Percentiles rank a stretch among this genome's conserved stretches.
These are phyloP conservation scores for Catharus ustulatus DNA, from an alignment of 2,797 vertebrate genomes.

Conservation along the genomic window DNA sequence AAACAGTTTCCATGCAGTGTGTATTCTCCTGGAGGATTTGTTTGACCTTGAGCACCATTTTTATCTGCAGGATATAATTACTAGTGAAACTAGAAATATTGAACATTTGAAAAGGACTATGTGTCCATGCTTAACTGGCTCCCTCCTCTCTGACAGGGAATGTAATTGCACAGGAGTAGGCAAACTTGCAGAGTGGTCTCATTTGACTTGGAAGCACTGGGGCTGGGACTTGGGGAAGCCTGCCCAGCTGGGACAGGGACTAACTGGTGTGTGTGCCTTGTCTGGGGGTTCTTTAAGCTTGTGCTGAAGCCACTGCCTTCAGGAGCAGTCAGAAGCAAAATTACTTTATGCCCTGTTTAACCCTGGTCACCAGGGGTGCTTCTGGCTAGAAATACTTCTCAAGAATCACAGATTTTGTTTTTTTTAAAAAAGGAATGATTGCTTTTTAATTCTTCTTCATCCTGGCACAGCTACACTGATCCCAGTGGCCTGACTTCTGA, in stretches of 20 bases:
- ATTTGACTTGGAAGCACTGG: not conserved
- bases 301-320: not conserved
- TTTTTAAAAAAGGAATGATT: not conserved
- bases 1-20: constrained; percentile 11
- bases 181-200: not conserved
- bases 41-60: constrained; percentile 60
- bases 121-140: not conserved
- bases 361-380: not conserved
- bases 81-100: constrained; percentile 15
- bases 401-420: not conserved
- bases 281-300: not conserved
- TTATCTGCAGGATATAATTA: constrained; percentile 59
- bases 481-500: not conserved
- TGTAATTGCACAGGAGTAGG: not conserved
- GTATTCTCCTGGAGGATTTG: constrained; percentile 47
- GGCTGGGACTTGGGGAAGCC: not conserved
- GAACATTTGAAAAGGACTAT: not conserved
- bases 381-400: not conserved
- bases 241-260: rapidly evolving
- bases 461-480: not conserved
- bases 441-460: not conserved
- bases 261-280: not conserved
- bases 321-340: not conserved
- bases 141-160: not conserved
- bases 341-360: not conserved